Base-by-base conservation (phyloP, 2,113 vertebrate genomes). In the Anthoscopus minutus region DNA sequence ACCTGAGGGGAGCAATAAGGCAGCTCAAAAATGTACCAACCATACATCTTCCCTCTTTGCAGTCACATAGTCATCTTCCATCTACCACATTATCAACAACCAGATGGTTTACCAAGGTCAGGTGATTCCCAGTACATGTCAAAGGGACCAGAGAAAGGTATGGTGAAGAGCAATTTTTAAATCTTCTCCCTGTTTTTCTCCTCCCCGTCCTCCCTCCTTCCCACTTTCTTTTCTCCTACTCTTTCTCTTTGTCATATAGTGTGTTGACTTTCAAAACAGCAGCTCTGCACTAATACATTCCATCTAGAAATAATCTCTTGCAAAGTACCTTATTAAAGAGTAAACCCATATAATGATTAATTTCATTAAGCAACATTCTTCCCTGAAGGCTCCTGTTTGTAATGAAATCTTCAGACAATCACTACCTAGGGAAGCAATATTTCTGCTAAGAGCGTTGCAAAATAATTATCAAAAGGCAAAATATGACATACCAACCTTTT, bases 301-400 rank as follows among this genome's bases (percentile, higher is more conserved):
- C 33, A 83, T 74, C 76, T 90, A 88, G 51, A 92, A 88, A 86
- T 72, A 93, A 86, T 64, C 31, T 82, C 40, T 76, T 88, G 48
- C 50, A 74, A 96, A 94, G 48, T 74, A 76, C 54, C 54, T 70
- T 94, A 73, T 92, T 94, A 92, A 94, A 79, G 53, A 81, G 53
- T 80, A 92, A 84, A 89, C 54, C 72, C 13, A 0, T 71, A 78
- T 82, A 92, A 89, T 48, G 40, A 92, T 94, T 93, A 89, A 92
- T 95, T 97, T 92, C 67, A 94, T 93, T 81, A 94, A 69, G 76
- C 45, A 44, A 40, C 23, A 93, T 77, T 65, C 92, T 81, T 81
- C 89, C 81, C 86, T 86, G 76, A 94, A 92, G 85, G 66, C 66
- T 92, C 44, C 37, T 88, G 56, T 95, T 95, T 89, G 58, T 90